A percentile compares a stretch with the other conserved stretches of the same genome.
Conservation (phyloP, 2,888 invertebrate genomes). For the Hyppa rectilinea region DNA sequence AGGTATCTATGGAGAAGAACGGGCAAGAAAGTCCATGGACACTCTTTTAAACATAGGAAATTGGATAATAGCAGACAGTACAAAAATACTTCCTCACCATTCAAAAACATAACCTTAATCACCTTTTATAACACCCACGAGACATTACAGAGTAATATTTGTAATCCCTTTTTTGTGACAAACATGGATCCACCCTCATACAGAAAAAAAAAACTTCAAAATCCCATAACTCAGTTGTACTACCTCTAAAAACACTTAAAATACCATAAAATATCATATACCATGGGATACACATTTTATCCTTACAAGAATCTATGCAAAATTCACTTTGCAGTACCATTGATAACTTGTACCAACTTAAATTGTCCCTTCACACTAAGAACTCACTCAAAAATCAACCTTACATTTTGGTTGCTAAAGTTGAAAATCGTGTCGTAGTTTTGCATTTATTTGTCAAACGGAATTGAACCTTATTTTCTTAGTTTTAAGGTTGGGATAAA, state of each 20-base stretch:
- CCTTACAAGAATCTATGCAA: conserved; percentile 60
- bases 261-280: conserved; percentile 49
- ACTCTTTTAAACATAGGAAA: too few species aligned
- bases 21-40: too few species aligned
- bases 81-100: too few species aligned
- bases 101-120: too few species aligned
- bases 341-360: conserved; percentile 27
- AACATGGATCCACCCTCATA: not conserved
- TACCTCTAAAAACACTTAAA: conserved; percentile 57
- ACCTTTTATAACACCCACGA: conserved; percentile 7
- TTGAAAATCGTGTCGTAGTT: not conserved
- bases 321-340: conserved; percentile 49
- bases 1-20: too few species aligned
- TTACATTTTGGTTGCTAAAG: not conserved
- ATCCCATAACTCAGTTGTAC: conserved; percentile 39
- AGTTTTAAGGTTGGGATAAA: not conserved
- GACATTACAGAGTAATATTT: conserved; percentile 9
- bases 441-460: fast-evolving
- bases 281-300: conserved; percentile 60
- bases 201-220: conserved; percentile 16
- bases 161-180: not conserved
- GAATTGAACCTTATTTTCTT: not conserved
- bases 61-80: too few species aligned
- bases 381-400: conserved; percentile 1
- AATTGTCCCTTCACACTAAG: not conserved